Base-by-base conservation (phyloP, 2,888 invertebrate genomes). In the Drosophila meridiana region DNA sequence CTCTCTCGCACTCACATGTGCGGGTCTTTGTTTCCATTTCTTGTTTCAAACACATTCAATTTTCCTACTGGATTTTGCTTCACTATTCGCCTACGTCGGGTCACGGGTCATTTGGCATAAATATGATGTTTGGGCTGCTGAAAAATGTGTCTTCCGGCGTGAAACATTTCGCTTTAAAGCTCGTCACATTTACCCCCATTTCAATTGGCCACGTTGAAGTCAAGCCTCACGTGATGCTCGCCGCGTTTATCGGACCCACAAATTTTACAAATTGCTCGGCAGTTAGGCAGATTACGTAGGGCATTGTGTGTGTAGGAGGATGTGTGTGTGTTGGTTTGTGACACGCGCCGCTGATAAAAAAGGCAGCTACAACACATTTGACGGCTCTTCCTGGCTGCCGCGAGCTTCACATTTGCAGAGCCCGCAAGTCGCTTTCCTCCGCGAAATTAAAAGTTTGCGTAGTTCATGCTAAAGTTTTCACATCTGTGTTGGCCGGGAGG, bases 241-340 rank as follows among this genome's bases (percentile, higher is more conserved):
- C 7, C 56, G 30, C 52, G 55, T 53, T 75, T 83, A 80, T 73
- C 70, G 55, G 71, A 50, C 38, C 36, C 68, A 67, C 69, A 74
- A 80, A 78, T 78, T 72, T 72, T 56, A 69, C 77, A 73, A 87
- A 79, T 83, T 76, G 79, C 72, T 63, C 62, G 7, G 58, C 74
- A 77, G 65, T 74, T 70, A 57, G 60, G 5, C 50, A 57, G 79
- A 74, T 77, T 77, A 76, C 66, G 61, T 58, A 65, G 42, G n/a
- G 40, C 61, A 20, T 28, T 28, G 30, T 58, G 30, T 57, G 36
- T n/a, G 36, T 28, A 34, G 38, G 36, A 14, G 40, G 50, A 47
- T 36, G 59, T 40, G 42, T 40, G 40, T 40, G 40, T 14, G 40
- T 26, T 20, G 20, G 20, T 26, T 43, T 53, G 20, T 53, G 6